A percentile compares a stretch with the other conserved stretches of the same genome.
These are phyloP conservation scores for Condylostylus longicornis DNA, from an alignment of 1,140 invertebrate genomes.

Conservation along the genomic window DNA sequence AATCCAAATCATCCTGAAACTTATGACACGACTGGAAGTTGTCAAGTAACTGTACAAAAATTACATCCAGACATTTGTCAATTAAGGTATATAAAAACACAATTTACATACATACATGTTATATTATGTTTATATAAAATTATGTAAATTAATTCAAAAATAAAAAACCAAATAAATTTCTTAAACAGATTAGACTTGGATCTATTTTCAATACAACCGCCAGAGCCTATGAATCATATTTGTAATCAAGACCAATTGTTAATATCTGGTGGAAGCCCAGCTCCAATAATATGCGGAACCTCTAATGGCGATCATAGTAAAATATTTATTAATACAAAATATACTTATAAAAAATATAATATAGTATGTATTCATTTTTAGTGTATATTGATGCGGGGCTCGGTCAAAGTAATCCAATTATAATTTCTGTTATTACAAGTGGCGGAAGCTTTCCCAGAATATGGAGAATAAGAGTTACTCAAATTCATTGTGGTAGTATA, in stretches of 20 bases:
- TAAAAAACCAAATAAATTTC: neutral
- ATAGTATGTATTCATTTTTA: slow-evolving; percentile 27
- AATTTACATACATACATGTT: neutral
- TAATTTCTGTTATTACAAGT: slow-evolving; percentile 62
- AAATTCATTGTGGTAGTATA: slow-evolving; percentile 59
- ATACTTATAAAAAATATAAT: neutral
- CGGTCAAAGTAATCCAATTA: slow-evolving; percentile 55
- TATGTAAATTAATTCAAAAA: neutral
- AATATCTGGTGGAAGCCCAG: slow-evolving; percentile 62
- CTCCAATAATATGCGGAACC: slow-evolving; percentile 63
- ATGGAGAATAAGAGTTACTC: slow-evolving; percentile 66
- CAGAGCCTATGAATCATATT: slow-evolving; percentile 55
- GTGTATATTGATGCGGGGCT: slow-evolving; percentile 71
- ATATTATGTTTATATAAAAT: slow-evolving; percentile 13
- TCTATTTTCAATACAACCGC: slow-evolving; percentile 52
- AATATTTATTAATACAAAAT: slow-evolving; percentile 18
- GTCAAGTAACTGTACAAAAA: slow-evolving; percentile 66
- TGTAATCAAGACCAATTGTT: slow-evolving; percentile 75
- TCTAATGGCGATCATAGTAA: slow-evolving; percentile 76
- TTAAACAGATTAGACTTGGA: slow-evolving; percentile 56
- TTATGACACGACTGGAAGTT: slow-evolving; percentile 62
- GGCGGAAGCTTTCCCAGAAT: slow-evolving; percentile 53
- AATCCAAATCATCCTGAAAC: slow-evolving; percentile 59
- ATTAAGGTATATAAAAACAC: slow-evolving; percentile 43
- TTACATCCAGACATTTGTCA: slow-evolving; percentile 62